Evolutionary conservation across 2,888 invertebrate genomes (phyloP).

Genomic region (Hydriomena furcata): DNA sequence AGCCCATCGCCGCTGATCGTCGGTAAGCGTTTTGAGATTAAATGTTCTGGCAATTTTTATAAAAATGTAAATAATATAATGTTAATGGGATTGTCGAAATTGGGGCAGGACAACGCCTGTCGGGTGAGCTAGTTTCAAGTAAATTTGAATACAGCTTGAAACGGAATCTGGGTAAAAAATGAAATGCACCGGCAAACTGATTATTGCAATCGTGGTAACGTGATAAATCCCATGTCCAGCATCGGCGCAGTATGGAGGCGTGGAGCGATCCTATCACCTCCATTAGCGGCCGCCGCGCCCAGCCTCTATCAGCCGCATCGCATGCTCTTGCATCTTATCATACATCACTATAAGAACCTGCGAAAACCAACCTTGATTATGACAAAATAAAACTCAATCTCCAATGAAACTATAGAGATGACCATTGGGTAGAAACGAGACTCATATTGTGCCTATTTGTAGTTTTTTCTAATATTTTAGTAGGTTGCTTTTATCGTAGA

Average conservation of each 20-base stretch:
- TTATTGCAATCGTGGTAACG: slow-evolving; percentile 28
- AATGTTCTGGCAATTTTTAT: too few relatives aligned
- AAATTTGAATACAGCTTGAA: too few relatives aligned
- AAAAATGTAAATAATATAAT: too few relatives aligned
- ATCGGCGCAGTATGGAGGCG: slow-evolving; percentile 53
- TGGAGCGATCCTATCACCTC: slow-evolving; percentile 77
- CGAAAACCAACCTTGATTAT: slow-evolving; percentile 36
- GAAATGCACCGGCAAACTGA: slow-evolving; percentile 21
- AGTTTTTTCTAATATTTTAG: slow-evolving; percentile 59
- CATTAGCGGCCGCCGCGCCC: slow-evolving; percentile 78
- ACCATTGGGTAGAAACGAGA: slow-evolving; percentile 43
- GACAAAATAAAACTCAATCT: slow-evolving; percentile 38
- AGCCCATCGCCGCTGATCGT: too few relatives aligned
- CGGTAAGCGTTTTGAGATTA: too few relatives aligned
- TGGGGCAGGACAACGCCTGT: too few relatives aligned
- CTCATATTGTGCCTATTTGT: slow-evolving; percentile 50
- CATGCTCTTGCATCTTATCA: slow-evolving; percentile 45
- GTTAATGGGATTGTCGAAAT: too few relatives aligned
- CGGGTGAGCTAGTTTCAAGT: too few relatives aligned
- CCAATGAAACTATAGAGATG: slow-evolving; percentile 22
- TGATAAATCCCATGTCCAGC: slow-evolving; percentile 26
- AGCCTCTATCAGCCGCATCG: slow-evolving; percentile 71
- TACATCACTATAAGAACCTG: slow-evolving; percentile 45
- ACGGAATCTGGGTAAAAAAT: slow-evolving; percentile 1
- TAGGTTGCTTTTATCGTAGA: slow-evolving; percentile 50